phyloP scores from a whole-genome alignment of 1,140 invertebrate species.

The Pseudomyrmex sp. region DNA sequence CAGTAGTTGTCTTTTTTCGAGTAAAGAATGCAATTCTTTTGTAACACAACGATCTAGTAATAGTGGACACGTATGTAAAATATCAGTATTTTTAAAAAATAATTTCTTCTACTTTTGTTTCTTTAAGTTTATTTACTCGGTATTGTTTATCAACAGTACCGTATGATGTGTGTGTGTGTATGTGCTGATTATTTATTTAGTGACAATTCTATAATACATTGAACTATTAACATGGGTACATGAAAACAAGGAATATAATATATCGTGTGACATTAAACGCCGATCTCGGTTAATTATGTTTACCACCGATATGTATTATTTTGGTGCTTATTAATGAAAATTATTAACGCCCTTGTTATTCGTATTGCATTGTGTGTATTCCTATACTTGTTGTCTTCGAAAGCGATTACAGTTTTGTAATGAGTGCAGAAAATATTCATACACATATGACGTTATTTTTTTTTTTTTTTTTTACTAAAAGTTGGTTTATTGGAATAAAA shows the following conservation, averaged over 20 bases:
- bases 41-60: neutral
- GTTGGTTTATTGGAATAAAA: no score
- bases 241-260: constrained; percentile 19
- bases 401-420: no score
- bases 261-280: constrained; percentile 13
- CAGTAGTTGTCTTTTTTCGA: neutral
- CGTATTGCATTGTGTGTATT: neutral
- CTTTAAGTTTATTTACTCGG: constrained; percentile 24
- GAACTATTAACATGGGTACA: constrained; percentile 27
- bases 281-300: constrained; percentile 49
- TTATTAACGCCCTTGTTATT: constrained; percentile 22
- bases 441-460: no score
- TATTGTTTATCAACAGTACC: constrained; percentile 14
- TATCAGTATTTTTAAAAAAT: no score
- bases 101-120: no score
- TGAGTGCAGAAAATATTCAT: no score
- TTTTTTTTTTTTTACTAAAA: no score
- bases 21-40: no score
- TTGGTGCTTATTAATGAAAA: constrained; percentile 14
- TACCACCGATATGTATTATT: constrained; percentile 26
- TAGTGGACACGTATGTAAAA: no score
- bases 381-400: no score
- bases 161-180: constrained; percentile 22
- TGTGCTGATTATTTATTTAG: constrained; percentile 12
- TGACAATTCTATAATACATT: constrained; percentile 30